Conservation (phyloP, 2,113 vertebrate species). For the Pelusios castaneus region DNA sequence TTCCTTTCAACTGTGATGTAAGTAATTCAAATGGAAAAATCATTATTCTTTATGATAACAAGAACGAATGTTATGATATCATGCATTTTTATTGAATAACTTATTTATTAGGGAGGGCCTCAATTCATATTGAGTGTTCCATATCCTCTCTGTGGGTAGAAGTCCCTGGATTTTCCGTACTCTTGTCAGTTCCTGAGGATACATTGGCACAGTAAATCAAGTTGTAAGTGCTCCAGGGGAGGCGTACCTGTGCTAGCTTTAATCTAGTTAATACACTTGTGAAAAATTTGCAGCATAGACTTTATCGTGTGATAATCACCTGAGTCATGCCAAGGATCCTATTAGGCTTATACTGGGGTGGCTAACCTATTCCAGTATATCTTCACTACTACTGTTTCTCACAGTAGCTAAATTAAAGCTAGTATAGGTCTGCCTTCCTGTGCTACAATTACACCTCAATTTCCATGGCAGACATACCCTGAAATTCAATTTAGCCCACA, state of each 20-base stretch:
- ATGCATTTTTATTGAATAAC: slow-evolving; percentile 50
- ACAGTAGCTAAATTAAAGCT: background rate
- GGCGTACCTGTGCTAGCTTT: background rate
- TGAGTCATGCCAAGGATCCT: background rate
- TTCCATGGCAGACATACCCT: background rate
- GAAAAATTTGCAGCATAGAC: background rate
- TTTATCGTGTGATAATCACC: background rate
- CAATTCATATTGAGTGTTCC: background rate
- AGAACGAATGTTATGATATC: slow-evolving; percentile 37
- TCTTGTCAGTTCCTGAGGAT: background rate
- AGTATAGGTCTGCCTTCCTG: background rate
- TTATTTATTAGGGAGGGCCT: slow-evolving; percentile 38
- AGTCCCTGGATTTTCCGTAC: slow-evolving; percentile 15
- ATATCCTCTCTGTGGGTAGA: background rate
- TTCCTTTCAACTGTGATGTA: background rate
- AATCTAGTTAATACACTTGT: background rate
- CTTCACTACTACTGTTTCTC: background rate
- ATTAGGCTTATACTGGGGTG: background rate
- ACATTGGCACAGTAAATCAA: background rate
- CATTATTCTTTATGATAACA: slow-evolving; percentile 15
- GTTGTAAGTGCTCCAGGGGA: background rate
- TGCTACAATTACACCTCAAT: background rate
- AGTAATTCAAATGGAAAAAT: slow-evolving; percentile 28
- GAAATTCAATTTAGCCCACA: slow-evolving; percentile 13
- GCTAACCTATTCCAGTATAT: background rate